A percentile compares a stretch with the other conserved stretches of the same genome.
Evolutionary conservation across 2,113 vertebrate genomes (phyloP).

Genomic region (Coturnix japonica): DNA sequence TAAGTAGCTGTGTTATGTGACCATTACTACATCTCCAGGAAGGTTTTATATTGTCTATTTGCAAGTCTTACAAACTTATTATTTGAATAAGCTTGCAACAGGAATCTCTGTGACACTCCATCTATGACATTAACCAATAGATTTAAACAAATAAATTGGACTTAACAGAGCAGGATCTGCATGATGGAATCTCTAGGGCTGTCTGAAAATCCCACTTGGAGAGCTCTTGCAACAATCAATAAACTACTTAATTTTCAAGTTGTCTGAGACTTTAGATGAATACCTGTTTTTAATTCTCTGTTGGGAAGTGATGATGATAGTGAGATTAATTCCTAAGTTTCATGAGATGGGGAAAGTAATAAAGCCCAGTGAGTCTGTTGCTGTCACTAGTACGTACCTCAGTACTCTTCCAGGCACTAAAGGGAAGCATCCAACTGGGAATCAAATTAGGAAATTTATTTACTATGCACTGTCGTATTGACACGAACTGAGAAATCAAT

Average conservation of each 20-base stretch:
- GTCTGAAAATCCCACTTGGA: neutral
- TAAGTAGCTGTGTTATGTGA: neutral
- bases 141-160: constrained; percentile 20
- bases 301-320: neutral
- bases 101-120: neutral
- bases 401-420: neutral
- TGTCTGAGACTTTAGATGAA: neutral
- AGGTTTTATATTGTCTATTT: neutral
- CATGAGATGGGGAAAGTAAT: neutral
- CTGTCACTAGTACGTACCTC: neutral
- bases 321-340: neutral
- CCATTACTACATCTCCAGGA: neutral
- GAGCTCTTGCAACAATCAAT: neutral
- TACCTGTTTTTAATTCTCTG: neutral
- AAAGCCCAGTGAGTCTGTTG: neutral
- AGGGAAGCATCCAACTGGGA: neutral
- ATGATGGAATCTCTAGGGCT: neutral
- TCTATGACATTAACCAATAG: neutral
- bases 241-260: neutral
- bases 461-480: neutral
- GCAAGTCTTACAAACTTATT: neutral
- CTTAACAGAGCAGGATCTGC: neutral
- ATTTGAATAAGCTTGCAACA: neutral
- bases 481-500: neutral
- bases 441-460: constrained; percentile 25